These are phyloP conservation scores for Ichneumon xanthorius DNA, from an alignment of 2,888 invertebrate species.

Conservation along the genomic window DNA sequence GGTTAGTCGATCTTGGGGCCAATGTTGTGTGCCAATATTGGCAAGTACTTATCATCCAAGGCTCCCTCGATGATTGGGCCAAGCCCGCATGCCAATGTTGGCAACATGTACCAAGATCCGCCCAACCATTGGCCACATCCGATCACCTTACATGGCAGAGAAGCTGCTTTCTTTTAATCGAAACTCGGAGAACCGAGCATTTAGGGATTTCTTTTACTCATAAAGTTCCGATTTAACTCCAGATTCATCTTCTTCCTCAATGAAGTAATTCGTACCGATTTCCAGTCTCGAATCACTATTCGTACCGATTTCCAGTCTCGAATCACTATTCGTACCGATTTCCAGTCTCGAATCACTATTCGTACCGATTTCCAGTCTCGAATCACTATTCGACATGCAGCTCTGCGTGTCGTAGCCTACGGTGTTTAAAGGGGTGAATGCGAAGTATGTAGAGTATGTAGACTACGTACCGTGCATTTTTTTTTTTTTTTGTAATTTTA, in stretches of 20 bases:
- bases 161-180: too few relatives aligned
- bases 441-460: not conserved
- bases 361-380: not conserved
- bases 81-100: too few relatives aligned
- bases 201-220: conserved; percentile 10
- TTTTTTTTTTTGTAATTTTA: not conserved
- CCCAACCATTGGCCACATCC: too few relatives aligned
- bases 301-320: not conserved
- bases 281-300: too few relatives aligned
- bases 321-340: not conserved
- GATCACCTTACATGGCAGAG: too few relatives aligned
- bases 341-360: not conserved
- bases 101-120: too few relatives aligned
- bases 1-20: too few relatives aligned
- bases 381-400: not conserved
- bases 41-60: too few relatives aligned
- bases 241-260: conserved; percentile 4
- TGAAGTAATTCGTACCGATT: conserved; percentile 4
- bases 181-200: too few relatives aligned
- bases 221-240: conserved; percentile 30
- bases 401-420: not conserved
- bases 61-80: too few relatives aligned
- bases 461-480: not conserved
- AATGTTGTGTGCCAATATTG: too few relatives aligned
- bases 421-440: not conserved